Evolutionary conservation across 2,797 vertebrate genomes (phyloP).

Genomic region (Myotis planiceps): DNA sequence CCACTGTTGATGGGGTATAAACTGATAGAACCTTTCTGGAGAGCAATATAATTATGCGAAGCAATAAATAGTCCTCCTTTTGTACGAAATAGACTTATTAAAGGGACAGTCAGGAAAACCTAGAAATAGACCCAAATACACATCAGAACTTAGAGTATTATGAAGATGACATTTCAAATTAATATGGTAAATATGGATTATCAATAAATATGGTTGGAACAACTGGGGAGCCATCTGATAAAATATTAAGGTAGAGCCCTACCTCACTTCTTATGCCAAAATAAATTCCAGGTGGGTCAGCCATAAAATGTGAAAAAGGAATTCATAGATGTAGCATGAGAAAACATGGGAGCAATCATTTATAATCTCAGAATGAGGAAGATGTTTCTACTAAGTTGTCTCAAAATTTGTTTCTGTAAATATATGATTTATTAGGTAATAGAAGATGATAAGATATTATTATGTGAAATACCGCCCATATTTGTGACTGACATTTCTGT

Average conservation of each 20-base stretch:
- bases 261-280: constrained; percentile 31
- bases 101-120: not conserved
- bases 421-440: constrained; percentile 41
- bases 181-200: constrained; percentile 31
- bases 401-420: constrained; percentile 49
- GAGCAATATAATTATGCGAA: not conserved
- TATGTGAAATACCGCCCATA: constrained; percentile 1
- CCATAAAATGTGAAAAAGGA: constrained; percentile 29
- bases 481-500: constrained; percentile 29
- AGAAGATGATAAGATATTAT: constrained; percentile 47
- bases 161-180: constrained; percentile 61
- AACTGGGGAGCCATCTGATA: constrained; percentile 35
- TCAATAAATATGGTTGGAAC: not conserved
- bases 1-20: not conserved
- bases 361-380: constrained; percentile 20
- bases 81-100: not conserved
- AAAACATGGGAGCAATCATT: not conserved
- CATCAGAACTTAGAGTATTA: constrained; percentile 6
- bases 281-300: constrained; percentile 59
- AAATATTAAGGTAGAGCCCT: constrained; percentile 43
- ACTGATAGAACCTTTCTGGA: not conserved
- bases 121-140: constrained; percentile 3
- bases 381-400: constrained; percentile 4
- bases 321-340: not conserved
- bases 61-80: not conserved